A percentile compares a stretch with the other conserved stretches of the same genome.
These are phyloP conservation scores for Rhodeus uyekii DNA, from an alignment of 2,797 vertebrate genomes.

Conservation along the genomic window DNA sequence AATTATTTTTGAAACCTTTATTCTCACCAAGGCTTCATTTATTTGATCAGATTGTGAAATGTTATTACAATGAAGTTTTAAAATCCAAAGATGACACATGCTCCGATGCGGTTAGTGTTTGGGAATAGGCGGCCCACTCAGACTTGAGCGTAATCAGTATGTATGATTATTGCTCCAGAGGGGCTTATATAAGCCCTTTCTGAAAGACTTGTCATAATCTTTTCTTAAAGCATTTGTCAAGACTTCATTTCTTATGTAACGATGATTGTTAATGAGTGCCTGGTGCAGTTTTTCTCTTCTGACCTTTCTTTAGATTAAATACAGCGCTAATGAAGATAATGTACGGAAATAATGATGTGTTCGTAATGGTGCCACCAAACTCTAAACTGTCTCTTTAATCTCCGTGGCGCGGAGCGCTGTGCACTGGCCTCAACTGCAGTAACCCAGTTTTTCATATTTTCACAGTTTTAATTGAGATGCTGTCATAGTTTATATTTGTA, in stretches of 20 bases:
- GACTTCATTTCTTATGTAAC: constrained; percentile 6
- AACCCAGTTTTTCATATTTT: constrained; percentile 46
- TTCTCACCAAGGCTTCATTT: background rate
- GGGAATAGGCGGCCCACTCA: constrained; percentile 1
- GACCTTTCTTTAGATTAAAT: background rate
- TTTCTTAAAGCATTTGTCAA: constrained; percentile 1
- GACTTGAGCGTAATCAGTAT: background rate
- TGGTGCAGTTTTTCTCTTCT: background rate
- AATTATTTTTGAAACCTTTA: background rate
- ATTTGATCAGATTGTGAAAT: background rate
- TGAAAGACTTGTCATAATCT: background rate
- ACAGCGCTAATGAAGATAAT: background rate
- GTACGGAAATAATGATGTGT: background rate
- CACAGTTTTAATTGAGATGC: too few relatives aligned
- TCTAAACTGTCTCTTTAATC: constrained; percentile 28
- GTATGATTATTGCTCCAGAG: constrained; percentile 23
- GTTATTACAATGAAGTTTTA: background rate
- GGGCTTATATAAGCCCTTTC: background rate
- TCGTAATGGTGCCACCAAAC: constrained; percentile 8
- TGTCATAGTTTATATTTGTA: too few relatives aligned
- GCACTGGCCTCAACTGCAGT: constrained; percentile 44
- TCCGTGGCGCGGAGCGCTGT: constrained; percentile 14
- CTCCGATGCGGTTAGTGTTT: constrained; percentile 2
- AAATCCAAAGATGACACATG: background rate
- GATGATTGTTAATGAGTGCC: background rate